Evolutionary conservation across 1,140 invertebrate genomes (phyloP), one percentile per base, ranked within the genome.

Genomic region (Ips typographus): DNA sequence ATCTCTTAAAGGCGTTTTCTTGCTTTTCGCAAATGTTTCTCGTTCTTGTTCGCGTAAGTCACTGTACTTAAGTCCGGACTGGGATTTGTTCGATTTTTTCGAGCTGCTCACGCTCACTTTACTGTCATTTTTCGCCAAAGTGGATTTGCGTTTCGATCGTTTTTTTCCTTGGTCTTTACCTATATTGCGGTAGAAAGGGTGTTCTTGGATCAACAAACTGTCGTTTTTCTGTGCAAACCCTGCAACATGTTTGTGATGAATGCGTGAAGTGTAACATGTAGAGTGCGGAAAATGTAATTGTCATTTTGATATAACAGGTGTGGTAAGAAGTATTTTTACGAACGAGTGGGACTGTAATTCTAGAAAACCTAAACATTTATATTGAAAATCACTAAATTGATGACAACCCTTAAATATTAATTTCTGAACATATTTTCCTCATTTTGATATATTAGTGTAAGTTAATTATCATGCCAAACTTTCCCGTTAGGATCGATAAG

Each of bases 401-500:
- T 22, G 22, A 22, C 3, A 57, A 37, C 3, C 8, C 4, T 4
- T 57, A 57, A 38, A 22, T 22, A 22, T 22, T 22, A 22, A 22
- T 22, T 22, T 38, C 8, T 36, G 1, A 36, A 41, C 22, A 22
- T 22, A 22, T 22, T 22, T 22, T 22, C 22, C 22, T 22, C 22
- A 22, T 0, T 22, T 40, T 6, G 39, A 39, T 3, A 39, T 40
- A 36, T 61, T 43, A 44, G 8, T 6, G 4, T 36, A 8, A 47
- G 38, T 6, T 22, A 43, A 61, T 44, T 61, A 76, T 73, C 75
- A 56, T 65, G 65, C 78, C 78, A 79, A 42, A 73, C 53, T 49
- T 72, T 71, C 5, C 73, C 76, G 47, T 75, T 65, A 42, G 65
- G 43, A 71, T 79, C 78, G 36, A 79, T 70, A n/a, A 77, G 52